Evolutionary conservation across 2,797 vertebrate genomes (phyloP).

Genomic region (Silurus lanzhouensis): DNA sequence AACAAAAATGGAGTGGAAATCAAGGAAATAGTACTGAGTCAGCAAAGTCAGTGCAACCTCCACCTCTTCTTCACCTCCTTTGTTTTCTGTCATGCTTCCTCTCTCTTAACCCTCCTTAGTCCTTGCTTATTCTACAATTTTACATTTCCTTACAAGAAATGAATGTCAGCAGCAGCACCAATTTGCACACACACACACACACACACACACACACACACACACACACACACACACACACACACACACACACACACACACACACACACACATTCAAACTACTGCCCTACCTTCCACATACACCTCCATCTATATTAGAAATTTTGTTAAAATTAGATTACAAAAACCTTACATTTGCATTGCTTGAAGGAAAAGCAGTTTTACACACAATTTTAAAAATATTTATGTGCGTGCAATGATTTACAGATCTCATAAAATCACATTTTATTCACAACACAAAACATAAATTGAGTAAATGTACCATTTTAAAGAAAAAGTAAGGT

Average conservation of each 20-base stretch:
- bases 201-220: conserved; percentile 3
- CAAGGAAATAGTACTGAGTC: conserved; percentile 61
- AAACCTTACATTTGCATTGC: neutral
- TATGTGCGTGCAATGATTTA: too few species aligned
- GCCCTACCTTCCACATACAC: neutral
- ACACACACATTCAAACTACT: neutral
- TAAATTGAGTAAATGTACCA: too few species aligned
- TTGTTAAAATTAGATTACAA: neutral
- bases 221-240: neutral
- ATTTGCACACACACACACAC: conserved; percentile 27
- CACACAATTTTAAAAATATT: neutral
- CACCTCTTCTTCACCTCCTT: conserved; percentile 42
- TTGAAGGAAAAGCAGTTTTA: neutral
- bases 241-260: too few species aligned
- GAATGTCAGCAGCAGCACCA: conserved; percentile 10
- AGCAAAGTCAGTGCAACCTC: conserved; percentile 50
- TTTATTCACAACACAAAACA: too few species aligned
- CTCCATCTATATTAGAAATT: conserved; percentile 11
- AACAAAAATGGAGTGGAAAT: conserved; percentile 62
- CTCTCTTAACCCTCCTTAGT: conserved; percentile 10
- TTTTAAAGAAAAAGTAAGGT: too few species aligned
- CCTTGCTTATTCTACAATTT: conserved; percentile 32
- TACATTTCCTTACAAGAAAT: conserved; percentile 8
- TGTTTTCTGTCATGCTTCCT: conserved; percentile 18
- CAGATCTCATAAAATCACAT: too few species aligned